Percentiles rank a stretch among this genome's conserved stretches.
phyloP scores from a whole-genome alignment of 2,113 vertebrate species.

The Falco punctatus region DNA sequence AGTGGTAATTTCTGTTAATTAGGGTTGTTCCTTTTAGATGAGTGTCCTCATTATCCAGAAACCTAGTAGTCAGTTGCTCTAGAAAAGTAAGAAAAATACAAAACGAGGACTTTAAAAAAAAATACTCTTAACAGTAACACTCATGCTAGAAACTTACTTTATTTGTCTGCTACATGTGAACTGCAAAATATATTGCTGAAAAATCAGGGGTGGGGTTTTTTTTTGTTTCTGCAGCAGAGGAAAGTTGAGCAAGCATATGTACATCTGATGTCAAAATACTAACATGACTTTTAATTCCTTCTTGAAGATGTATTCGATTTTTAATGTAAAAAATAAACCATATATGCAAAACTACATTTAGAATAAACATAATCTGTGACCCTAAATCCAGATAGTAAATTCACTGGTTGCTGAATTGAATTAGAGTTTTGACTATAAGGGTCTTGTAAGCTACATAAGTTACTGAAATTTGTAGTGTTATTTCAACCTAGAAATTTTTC shows the following conservation, averaged over 20 bases:
- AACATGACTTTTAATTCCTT: not conserved
- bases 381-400: not conserved
- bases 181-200: not conserved
- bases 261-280: not conserved
- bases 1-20: not conserved
- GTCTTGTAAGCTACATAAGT: not conserved
- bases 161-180: not conserved
- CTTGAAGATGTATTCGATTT: not conserved
- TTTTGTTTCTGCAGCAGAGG: not conserved
- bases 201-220: not conserved
- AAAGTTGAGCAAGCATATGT: not conserved
- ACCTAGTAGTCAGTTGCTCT: not conserved
- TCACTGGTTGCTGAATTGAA: not conserved
- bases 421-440: not conserved
- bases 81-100: not conserved
- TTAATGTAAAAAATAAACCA: not conserved
- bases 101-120: not conserved
- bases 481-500: not conserved
- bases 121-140: not conserved
- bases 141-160: not conserved
- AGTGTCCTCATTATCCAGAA: not conserved
- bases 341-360: not conserved
- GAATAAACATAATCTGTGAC: not conserved
- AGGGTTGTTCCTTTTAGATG: not conserved
- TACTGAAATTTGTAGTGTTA: not conserved